Conservation (phyloP, 2,888 invertebrate species). For the Antheraea assamensis region DNA sequence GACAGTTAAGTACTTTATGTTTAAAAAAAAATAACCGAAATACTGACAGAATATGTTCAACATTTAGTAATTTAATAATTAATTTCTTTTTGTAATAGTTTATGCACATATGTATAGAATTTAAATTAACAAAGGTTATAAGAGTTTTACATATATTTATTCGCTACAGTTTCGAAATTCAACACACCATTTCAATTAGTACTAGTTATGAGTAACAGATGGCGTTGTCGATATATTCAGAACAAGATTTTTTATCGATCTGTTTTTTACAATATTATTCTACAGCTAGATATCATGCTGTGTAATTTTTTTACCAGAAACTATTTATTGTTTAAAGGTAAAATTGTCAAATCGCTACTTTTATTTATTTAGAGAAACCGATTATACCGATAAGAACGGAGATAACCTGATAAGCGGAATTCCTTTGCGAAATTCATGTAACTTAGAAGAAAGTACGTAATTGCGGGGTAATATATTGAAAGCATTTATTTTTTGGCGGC, state of each 20-base stretch:
- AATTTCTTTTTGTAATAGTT: not conserved
- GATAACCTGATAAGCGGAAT: not conserved
- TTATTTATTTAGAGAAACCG: slow-evolving; percentile 3
- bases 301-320: not conserved
- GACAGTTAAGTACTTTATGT: not conserved
- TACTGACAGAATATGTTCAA: not conserved
- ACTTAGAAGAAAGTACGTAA: no score
- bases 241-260: not conserved
- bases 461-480: no score
- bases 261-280: not conserved
- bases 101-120: not conserved
- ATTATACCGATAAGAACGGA: not conserved
- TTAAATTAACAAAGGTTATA: not conserved
- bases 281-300: not conserved
- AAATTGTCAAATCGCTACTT: not conserved
- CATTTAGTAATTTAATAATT: not conserved
- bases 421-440: not conserved
- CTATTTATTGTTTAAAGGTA: not conserved
- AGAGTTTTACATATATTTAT: not conserved
- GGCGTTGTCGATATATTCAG: not conserved
- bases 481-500: no score
- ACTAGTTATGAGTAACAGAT: not conserved
- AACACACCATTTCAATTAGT: not conserved
- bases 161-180: not conserved
- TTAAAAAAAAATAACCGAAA: not conserved